Conservation (phyloP, 2,113 vertebrate species). For the Oryzias woworae region DNA sequence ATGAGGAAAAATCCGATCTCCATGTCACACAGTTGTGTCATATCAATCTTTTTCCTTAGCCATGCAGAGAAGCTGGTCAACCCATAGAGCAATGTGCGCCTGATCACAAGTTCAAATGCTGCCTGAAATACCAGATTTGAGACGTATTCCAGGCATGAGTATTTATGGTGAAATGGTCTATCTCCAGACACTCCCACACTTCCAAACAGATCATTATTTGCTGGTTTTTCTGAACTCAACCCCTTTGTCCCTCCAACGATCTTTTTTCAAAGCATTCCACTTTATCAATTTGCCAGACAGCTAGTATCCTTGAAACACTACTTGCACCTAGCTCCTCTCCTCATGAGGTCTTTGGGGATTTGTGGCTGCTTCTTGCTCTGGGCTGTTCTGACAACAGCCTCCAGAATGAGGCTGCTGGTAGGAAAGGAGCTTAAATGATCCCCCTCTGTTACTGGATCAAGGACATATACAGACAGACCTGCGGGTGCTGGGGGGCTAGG, state of each 20-base stretch:
- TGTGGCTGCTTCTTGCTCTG: slow-evolving; percentile 36
- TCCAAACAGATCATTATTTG: slow-evolving; percentile 2
- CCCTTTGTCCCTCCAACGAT: slow-evolving; percentile 40
- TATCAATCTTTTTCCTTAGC: slow-evolving; percentile 36
- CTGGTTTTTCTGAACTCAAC: slow-evolving; percentile 17
- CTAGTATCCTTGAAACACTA: slow-evolving; percentile 49
- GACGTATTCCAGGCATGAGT: background rate
- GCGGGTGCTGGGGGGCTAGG: slow-evolving; percentile 11
- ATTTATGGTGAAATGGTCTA: background rate
- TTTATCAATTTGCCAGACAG: slow-evolving; percentile 46
- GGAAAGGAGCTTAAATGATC: slow-evolving; percentile 57
- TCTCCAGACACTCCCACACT: too few relatives aligned
- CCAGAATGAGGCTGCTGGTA: slow-evolving; percentile 38
- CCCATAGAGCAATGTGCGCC: slow-evolving; percentile 5
- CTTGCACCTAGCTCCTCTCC: slow-evolving; percentile 24
- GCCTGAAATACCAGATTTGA: background rate
- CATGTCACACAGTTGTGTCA: slow-evolving; percentile 51
- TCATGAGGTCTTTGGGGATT: slow-evolving; percentile 47
- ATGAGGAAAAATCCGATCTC: slow-evolving; percentile 60
- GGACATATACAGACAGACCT: slow-evolving; percentile 35
- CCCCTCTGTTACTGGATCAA: slow-evolving; percentile 44
- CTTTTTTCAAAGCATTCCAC: slow-evolving; percentile 32
- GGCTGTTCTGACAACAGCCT: slow-evolving; percentile 43
- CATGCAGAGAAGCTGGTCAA: slow-evolving; percentile 18
- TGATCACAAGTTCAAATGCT: slow-evolving; percentile 1